These are phyloP conservation scores for Pogonocichla stellata DNA, from an alignment of 2,113 vertebrate genomes.

Conservation along the genomic window DNA sequence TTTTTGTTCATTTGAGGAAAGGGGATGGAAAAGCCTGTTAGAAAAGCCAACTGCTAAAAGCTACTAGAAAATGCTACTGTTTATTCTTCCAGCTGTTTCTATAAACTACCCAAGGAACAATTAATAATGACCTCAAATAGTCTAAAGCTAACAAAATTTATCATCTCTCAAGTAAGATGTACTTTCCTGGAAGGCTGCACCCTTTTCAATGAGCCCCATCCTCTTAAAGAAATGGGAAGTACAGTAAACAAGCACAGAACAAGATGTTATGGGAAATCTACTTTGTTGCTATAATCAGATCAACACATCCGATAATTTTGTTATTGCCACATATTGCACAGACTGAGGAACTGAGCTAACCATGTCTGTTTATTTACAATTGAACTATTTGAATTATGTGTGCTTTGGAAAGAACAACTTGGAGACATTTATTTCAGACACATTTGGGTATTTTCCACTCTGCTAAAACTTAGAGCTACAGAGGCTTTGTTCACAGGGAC, in stretches of 20 bases:
- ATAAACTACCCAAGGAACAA: not conserved
- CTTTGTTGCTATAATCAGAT: not conserved
- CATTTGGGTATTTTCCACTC: slow-evolving; percentile 40
- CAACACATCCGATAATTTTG: not conserved
- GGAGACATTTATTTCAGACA: slow-evolving; percentile 1
- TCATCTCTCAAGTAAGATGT: not conserved
- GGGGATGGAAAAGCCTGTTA: slow-evolving; percentile 37
- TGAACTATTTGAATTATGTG: not conserved
- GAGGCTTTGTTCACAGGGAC: slow-evolving; percentile 11
- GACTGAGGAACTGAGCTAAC: slow-evolving; percentile 4
- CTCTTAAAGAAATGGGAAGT: not conserved
- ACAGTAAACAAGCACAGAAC: not conserved
- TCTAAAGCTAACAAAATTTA: slow-evolving; percentile 13
- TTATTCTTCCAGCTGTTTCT: slow-evolving; percentile 18
- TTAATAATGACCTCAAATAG: slow-evolving; percentile 24
- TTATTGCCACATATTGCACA: not conserved
- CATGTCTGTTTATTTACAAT: not conserved
- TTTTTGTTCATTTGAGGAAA: slow-evolving; percentile 18
- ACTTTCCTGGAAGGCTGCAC: slow-evolving; percentile 1
- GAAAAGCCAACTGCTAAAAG: slow-evolving; percentile 27
- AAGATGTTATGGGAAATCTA: slow-evolving; percentile 32
- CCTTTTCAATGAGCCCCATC: not conserved
- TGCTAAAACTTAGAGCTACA: slow-evolving; percentile 20
- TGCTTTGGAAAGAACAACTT: slow-evolving; percentile 6
- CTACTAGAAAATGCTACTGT: slow-evolving; percentile 13